These are phyloP conservation scores for Aleiodes leptofemur DNA, from an alignment of 2,888 invertebrate genomes.

Conservation along the genomic window DNA sequence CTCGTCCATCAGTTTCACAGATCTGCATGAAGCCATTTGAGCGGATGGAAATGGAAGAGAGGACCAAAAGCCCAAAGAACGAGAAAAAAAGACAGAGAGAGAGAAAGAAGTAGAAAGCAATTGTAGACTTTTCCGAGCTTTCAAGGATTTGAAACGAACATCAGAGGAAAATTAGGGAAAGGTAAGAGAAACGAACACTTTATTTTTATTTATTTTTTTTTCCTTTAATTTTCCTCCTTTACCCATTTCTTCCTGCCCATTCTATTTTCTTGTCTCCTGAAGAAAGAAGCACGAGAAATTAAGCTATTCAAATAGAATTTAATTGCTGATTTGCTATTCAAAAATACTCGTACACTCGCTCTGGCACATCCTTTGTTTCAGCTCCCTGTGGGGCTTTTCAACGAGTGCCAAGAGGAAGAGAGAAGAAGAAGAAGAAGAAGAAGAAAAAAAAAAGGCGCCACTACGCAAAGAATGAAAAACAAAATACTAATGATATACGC, in stretches of 20 bases:
- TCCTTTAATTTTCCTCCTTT: no score
- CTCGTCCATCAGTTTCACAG: background rate
- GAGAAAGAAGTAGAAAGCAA: slow-evolving; percentile 18
- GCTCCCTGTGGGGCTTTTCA: no score
- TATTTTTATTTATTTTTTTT: slow-evolving; percentile 41
- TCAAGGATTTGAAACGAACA: slow-evolving; percentile 28
- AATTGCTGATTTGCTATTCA: slow-evolving; percentile 63
- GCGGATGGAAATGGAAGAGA: slow-evolving; percentile 14
- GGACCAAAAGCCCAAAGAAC: background rate
- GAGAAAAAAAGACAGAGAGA: slow-evolving; percentile 7
- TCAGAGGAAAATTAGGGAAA: slow-evolving; percentile 8
- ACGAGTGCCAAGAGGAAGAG: no score
- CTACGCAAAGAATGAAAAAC: no score
- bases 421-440: no score
- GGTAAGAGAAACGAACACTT: slow-evolving; percentile 6
- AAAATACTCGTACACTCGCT: slow-evolving; percentile 56
- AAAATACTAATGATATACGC: no score
- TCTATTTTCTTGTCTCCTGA: slow-evolving; percentile 46
- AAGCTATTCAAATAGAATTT: slow-evolving; percentile 63
- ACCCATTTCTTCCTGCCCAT: slow-evolving; percentile 46
- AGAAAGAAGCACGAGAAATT: slow-evolving; percentile 59
- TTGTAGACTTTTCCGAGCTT: slow-evolving; percentile 17
- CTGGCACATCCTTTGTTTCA: no score
- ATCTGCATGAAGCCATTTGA: slow-evolving; percentile 8
- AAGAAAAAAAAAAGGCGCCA: no score